phyloP scores from a whole-genome alignment of 2,113 vertebrate genomes.

The Lipophrys pholis region DNA sequence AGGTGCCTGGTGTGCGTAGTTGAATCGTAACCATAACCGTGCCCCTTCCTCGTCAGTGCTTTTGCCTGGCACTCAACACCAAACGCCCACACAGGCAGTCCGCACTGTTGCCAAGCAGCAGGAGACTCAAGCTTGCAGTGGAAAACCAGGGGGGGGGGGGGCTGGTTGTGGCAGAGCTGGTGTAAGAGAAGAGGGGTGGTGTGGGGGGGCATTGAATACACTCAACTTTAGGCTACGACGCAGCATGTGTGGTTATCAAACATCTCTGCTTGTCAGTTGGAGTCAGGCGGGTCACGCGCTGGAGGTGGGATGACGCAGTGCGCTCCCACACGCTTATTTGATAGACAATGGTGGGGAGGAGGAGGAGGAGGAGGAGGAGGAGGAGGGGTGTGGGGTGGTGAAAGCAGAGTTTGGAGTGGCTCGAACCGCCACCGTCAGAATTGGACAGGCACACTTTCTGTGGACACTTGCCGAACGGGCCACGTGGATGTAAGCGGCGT shows the following conservation, averaged over 20 bases:
- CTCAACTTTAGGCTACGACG: slow-evolving; percentile 60
- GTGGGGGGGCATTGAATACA: slow-evolving; percentile 30
- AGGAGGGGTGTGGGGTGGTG: neutral
- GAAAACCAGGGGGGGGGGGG: slow-evolving; percentile 22
- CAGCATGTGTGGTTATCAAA: slow-evolving; percentile 57
- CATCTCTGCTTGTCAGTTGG: slow-evolving; percentile 58
- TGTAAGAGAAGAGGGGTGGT: slow-evolving; percentile 1
- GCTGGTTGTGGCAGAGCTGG: slow-evolving; percentile 27
- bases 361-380: no score
- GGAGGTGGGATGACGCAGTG: slow-evolving; percentile 73
- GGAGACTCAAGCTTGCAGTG: slow-evolving; percentile 69
- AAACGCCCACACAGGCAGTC: slow-evolving; percentile 78
- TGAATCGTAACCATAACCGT: slow-evolving; percentile 66
- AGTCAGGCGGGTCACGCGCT: slow-evolving; percentile 64
- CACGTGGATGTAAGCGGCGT: slow-evolving; percentile 15
- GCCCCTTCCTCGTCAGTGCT: slow-evolving; percentile 72
- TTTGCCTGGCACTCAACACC: slow-evolving; percentile 72
- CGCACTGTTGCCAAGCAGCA: slow-evolving; percentile 82
- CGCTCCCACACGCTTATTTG: slow-evolving; percentile 56
- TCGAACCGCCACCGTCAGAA: neutral
- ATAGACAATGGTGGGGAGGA: slow-evolving; percentile 38
- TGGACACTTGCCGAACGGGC: no score
- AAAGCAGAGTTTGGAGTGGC: slow-evolving; percentile 26
- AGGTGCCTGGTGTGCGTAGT: slow-evolving; percentile 60
- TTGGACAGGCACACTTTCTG: neutral